Evolutionary conservation across 1,140 invertebrate genomes (phyloP).

Genomic region (Diorhabda sublineata): DNA sequence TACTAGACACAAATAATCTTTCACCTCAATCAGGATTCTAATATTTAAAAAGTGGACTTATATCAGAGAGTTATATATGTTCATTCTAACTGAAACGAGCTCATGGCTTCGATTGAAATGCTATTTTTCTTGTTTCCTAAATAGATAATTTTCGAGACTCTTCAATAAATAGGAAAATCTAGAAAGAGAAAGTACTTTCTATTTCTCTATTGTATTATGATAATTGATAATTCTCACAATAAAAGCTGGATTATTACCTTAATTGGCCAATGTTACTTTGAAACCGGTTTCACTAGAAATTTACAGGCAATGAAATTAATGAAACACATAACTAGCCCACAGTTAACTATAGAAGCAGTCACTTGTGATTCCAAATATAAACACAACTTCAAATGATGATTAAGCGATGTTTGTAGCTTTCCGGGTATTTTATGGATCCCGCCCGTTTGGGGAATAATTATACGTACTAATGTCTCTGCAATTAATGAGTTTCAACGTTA

Average conservation of each 20-base stretch:
- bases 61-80: too few relatives aligned
- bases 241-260: neutral
- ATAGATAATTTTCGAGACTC: neutral
- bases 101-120: too few relatives aligned
- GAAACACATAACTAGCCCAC: constrained; percentile 7
- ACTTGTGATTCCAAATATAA: constrained; percentile 21
- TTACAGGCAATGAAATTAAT: constrained; percentile 1
- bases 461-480: constrained; percentile 16
- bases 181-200: neutral
- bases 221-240: neutral
- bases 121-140: neutral
- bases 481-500: constrained; percentile 8
- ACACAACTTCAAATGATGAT: constrained; percentile 18
- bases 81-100: too few relatives aligned
- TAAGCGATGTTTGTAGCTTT: constrained; percentile 19
- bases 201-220: neutral
- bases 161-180: neutral
- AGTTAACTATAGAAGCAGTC: constrained; percentile 14
- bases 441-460: constrained; percentile 11
- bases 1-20: too few relatives aligned
- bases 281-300: neutral
- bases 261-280: neutral
- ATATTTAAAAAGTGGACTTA: too few relatives aligned
- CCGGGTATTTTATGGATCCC: constrained; percentile 1
- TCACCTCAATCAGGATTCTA: too few relatives aligned